These are phyloP conservation scores for Carcharodon carcharias DNA, from an alignment of 2,797 vertebrate genomes.

Conservation along the genomic window DNA sequence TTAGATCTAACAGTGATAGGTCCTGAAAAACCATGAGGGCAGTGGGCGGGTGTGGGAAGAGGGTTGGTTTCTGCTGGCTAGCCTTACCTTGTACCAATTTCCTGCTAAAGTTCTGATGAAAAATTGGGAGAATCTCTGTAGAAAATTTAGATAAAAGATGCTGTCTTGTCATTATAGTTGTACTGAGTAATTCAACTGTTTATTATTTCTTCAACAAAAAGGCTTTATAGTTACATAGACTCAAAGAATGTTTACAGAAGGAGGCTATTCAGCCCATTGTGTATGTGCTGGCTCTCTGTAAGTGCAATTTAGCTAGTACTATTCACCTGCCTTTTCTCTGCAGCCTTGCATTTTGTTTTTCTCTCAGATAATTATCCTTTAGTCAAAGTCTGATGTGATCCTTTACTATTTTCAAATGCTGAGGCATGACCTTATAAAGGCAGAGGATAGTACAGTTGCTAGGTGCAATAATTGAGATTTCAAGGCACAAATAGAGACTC, in stretches of 20 bases:
- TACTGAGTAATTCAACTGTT: not conserved
- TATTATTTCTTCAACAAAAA: not conserved
- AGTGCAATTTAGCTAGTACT: too few species aligned
- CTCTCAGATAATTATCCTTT: not conserved
- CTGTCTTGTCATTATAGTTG: not conserved
- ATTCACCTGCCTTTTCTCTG: too few species aligned
- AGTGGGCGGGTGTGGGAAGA: too few species aligned
- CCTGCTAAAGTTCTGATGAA: not conserved
- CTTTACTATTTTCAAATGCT: not conserved
- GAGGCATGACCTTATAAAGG: not conserved
- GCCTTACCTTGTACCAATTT: not conserved
- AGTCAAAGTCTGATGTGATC: not conserved
- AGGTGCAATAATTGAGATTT: not conserved
- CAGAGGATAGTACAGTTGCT: too few species aligned
- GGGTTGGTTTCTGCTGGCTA: not conserved
- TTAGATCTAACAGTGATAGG: not conserved
- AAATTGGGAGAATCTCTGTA: not conserved
- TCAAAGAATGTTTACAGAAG: too few species aligned
- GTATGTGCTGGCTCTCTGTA: too few species aligned
- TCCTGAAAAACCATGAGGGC: not conserved
- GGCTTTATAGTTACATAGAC: not conserved
- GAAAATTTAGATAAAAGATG: not conserved
- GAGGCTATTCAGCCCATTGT: too few species aligned
- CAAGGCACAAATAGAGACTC: not conserved
- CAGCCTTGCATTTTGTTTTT: too few species aligned